Evolutionary conservation across 1,140 invertebrate species (phyloP), one percentile per base, ranked within the genome.

Genomic region (Neodiprion pinetum): DNA sequence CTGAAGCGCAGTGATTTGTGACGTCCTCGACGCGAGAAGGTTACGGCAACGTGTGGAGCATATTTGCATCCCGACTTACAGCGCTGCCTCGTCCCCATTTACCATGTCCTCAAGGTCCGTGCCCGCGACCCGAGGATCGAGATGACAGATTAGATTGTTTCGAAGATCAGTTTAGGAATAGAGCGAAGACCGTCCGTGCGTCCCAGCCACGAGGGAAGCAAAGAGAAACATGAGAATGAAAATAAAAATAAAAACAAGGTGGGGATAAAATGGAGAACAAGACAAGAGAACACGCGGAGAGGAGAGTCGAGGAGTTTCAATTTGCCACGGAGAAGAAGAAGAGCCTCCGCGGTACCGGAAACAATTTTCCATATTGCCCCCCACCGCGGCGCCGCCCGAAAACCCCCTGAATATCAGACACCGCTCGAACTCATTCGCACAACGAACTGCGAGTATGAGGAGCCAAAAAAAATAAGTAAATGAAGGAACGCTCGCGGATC

Each of bases 81-180:
- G 28, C 28, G 28, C 28, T 5, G 1, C 28, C 28, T 40, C 28
- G 5, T 40, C 28, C 28, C 28, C 11, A 12, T 61, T 61, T 61
- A 61, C 11, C n/a, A 7, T 61, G 11, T 61, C 0, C n/a, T 9
- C 53, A 61, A 61, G 53, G 53, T 61, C 53, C 53, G 5, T 61
- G n/a, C n/a, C 4, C 8, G n/a, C 11, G n/a, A 8, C 53, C 53
- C 53, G 53, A 61, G 53, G 53, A 61, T 61, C 11, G 53, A 61
- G 53, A 61, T 61, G 53, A 61, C 53, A 61, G 53, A 61, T 61
- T 61, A 61, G 53, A 61, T 61, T 61, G 53, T 61, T 61, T 61
- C 53, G 53, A 4, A 14, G 53, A 40, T 40, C 28, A 61, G 53
- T 61, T 61, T 61, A 61, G 53, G n/a, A 61, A 17, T 14, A 7